Evolutionary conservation across 2,113 vertebrate species (phyloP).

Genomic region (Malaclemys terrapin): DNA sequence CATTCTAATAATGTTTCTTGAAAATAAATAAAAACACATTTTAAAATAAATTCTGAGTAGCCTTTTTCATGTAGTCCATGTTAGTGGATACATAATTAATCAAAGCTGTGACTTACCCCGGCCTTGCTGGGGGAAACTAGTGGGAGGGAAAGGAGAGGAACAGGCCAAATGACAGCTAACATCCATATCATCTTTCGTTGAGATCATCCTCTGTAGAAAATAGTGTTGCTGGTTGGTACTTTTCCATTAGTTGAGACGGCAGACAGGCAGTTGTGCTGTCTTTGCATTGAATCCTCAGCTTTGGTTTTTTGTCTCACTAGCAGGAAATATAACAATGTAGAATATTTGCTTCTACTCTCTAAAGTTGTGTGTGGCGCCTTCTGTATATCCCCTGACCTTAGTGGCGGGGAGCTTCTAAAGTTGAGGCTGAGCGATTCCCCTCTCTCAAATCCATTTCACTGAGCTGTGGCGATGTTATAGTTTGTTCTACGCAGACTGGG

Average conservation of each 20-base stretch:
- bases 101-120: slow-evolving; percentile 42
- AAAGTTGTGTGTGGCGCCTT: slow-evolving; percentile 2
- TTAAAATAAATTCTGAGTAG: background rate
- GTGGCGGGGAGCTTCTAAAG: background rate
- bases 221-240: slow-evolving; percentile 34
- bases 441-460: background rate
- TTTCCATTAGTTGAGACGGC: slow-evolving; percentile 42
- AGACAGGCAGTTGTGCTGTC: background rate
- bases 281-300: slow-evolving; percentile 25
- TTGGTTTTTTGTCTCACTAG: slow-evolving; percentile 34
- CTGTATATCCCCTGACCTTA: slow-evolving; percentile 16
- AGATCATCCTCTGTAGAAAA: background rate
- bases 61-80: background rate
- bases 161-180: background rate
- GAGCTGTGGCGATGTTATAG: background rate
- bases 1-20: background rate
- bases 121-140: background rate
- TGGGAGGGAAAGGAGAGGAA: background rate
- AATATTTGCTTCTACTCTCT: slow-evolving; percentile 20
- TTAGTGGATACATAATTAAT: slow-evolving; percentile 54
- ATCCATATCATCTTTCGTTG: rapidly evolving
- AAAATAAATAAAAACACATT: background rate
- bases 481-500: background rate
- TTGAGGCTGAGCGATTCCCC: background rate
- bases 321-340: slow-evolving; percentile 28